Evolutionary conservation across 1,140 invertebrate genomes (phyloP), one percentile per base, ranked within the genome.

Genomic region (Drosophila varians): DNA sequence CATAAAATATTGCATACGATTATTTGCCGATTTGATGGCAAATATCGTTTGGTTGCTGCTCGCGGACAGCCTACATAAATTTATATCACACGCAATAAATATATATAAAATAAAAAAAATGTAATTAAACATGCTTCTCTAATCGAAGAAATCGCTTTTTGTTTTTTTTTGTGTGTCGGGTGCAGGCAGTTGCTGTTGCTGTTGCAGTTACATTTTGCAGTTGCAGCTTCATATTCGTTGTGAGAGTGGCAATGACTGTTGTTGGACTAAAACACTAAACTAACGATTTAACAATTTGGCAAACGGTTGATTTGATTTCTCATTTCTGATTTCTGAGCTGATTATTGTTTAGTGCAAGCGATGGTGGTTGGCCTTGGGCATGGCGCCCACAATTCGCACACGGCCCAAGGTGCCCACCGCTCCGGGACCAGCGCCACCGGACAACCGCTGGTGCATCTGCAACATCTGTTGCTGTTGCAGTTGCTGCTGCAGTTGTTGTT

Each of bases 371-470:
- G 84, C 76, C 91, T 96, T 97, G 47, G 96, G 95, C 88, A 96
- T 93, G 40, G 95, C 94, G 28, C 95, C 96, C 16, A 96, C 95
- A 57, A 97, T 96, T 64, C 96, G 93, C 12, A 96, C 95, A 57
- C 94, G 64, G 93, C 95, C 26, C 94, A 95, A 68, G 19, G 84
- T 83, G 74, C 89, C 83, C 11, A 80, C 86, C 6, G 79, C 26
- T 92, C 91, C 58, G 91, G 91, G 74, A 23, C 80, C 80, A 60
- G 89, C 91, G 28, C 91, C 90, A 28, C 84, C 83, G 19, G 90
- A 86, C 58, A 87, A 90, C 68, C 66, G 90, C 54, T 66, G 91
- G 90, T 38, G 91, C 74, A 90, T 90, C 71, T 89, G 89, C 48
- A 74, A 69, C 43, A 89, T 73, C 45, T 90, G 70, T 8, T 86